Base-by-base conservation (phyloP, 2,888 invertebrate genomes). In the Brachyptera risi region DNA sequence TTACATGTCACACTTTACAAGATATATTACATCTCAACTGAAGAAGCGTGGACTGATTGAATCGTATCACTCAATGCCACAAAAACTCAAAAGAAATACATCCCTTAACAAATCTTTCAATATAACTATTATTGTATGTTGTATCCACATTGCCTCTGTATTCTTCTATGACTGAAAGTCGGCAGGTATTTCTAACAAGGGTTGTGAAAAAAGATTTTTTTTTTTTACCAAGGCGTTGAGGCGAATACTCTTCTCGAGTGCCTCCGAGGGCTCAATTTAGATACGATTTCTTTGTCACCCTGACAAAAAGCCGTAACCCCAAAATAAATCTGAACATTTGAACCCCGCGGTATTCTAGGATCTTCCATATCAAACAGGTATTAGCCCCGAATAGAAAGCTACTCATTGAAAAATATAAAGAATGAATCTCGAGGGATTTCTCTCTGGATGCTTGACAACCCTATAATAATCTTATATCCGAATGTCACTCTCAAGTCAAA, bases 261-360 rank as follows among this genome's bases (percentile, higher is more conserved):
- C 15, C 50, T 51, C 17, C 13, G 50, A 51, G 50, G 31, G 31
- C 50, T 51, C 50, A 51, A 51, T 51, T 31, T 51, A 27, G 50
- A 23, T 27, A n/a, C 31, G 50, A 17, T n/a, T 7, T 42, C 42
- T 42, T 42, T 42, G 42, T 42, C 15, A 9, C 19, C 42, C 5
- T 42, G 9, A 42, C 42, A 42, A 42, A 19, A 7, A 17, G 7
- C 19, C 9, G 17, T 15, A 42, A 42, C 42, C 42, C n/a, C 17
- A 21, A 21, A 42, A 42, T 9, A 42, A 1, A 42, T 3, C 4
- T 42, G 17, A 19, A 19, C 21, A 7, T 9, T 42, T n/a, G n/a
- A 19, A 42, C 42, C 42, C 21, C n/a, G n/a, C n/a, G n/a, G n/a
- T n/a, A n/a, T n/a, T n/a, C n/a, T n/a, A n/a, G n/a, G n/a, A n/a